Percentiles rank a stretch among this genome's conserved stretches.
Evolutionary conservation across 2,888 invertebrate species (phyloP).

Genomic region (Eupithecia exiguata): DNA sequence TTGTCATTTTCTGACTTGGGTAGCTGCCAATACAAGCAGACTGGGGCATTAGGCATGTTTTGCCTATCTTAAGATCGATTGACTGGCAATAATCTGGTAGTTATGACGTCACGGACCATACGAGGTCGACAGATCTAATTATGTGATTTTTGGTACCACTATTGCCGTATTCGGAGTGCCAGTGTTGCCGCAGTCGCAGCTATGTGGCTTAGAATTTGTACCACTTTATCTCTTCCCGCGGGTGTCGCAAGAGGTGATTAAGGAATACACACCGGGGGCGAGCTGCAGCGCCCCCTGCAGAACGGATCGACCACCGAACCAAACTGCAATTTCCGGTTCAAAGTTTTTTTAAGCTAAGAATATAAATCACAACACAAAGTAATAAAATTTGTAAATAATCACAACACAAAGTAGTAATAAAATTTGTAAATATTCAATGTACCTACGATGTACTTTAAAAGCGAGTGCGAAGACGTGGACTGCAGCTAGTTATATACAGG

Average conservation of each 20-base stretch:
- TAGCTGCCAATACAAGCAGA: conserved; percentile 34
- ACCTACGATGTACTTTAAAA: no score
- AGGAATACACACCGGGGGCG: neutral
- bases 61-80: conserved; percentile 34
- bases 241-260: neutral
- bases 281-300: no score
- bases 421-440: no score
- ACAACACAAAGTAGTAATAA: no score
- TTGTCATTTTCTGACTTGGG: conserved; percentile 39
- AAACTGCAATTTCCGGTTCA: no score
- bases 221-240: neutral
- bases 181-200: neutral
- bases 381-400: no score
- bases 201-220: neutral
- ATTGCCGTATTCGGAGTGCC: neutral
- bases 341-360: no score
- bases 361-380: no score
- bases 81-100: conserved; percentile 14
- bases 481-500: no score
- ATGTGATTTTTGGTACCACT: neutral
- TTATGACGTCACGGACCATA: conserved; percentile 1
- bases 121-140: neutral
- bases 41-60: conserved; percentile 32
- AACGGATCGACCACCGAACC: neutral
- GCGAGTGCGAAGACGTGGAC: no score